These are phyloP conservation scores for Stratiomys singularior DNA, from an alignment of 2,888 invertebrate genomes.

Conservation along the genomic window DNA sequence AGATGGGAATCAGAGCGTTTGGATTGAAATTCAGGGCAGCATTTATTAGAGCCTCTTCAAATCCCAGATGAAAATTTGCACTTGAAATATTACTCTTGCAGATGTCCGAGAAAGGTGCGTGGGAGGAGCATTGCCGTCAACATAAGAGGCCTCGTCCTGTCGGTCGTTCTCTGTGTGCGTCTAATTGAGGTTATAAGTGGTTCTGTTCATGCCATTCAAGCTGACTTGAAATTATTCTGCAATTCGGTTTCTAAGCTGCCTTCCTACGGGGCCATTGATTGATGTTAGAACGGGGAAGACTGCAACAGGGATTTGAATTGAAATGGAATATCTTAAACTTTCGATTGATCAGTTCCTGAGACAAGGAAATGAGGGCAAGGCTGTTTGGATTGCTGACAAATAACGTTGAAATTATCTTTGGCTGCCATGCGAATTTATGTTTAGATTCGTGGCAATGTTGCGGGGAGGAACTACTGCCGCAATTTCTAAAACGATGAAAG, in stretches of 20 bases:
- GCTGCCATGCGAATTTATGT: not conserved
- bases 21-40: not conserved
- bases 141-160: not conserved
- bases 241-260: not conserved
- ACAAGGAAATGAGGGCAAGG: not conserved
- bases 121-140: not conserved
- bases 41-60: not conserved
- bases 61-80: not conserved
- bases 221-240: not conserved
- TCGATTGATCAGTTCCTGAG: not conserved
- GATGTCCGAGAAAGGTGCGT: not conserved
- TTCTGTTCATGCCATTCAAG: not conserved
- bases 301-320: not conserved
- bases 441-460: not conserved
- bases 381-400: not conserved
- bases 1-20: not conserved
- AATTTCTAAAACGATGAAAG: slow-evolving; percentile 24
- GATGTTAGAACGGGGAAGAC: not conserved
- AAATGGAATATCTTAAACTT: not conserved
- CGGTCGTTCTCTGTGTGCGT: not conserved
- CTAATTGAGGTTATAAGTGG: not conserved
- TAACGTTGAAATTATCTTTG: not conserved
- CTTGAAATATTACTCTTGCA: not conserved
- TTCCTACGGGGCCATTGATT: not conserved
- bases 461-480: slow-evolving; percentile 1